Conservation (phyloP, 2,888 invertebrate species). For the Palloptera scutellata region DNA sequence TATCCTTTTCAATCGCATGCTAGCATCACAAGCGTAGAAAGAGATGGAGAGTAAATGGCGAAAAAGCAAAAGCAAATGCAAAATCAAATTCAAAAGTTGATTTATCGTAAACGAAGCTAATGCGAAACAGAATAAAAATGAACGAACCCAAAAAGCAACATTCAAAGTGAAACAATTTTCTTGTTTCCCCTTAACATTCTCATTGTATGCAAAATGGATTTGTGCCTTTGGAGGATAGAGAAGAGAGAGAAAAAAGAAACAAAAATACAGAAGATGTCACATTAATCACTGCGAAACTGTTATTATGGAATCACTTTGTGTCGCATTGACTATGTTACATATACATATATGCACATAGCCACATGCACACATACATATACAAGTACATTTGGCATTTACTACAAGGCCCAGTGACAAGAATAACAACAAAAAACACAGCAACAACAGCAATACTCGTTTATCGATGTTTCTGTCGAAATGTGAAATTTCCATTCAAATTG, state of each 20-base stretch:
- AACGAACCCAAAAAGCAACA: not conserved
- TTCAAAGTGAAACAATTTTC: not conserved
- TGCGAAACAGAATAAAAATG: not conserved
- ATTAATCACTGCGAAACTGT: not conserved
- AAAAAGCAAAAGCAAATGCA: too few species aligned
- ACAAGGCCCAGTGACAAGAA: not conserved
- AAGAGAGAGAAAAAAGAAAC: not conserved
- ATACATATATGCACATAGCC: not conserved
- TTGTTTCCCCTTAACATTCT: not conserved
- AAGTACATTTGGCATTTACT: too few species aligned
- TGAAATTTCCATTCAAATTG: conserved; percentile 2
- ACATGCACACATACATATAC: not conserved
- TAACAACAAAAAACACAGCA: not conserved
- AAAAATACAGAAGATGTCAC: not conserved
- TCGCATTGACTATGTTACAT: not conserved
- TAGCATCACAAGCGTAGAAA: conserved; percentile 4
- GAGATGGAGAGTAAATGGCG: conserved; percentile 7
- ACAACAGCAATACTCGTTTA: not conserved
- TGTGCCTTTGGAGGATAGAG: not conserved
- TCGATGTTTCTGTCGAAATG: conserved; percentile 1
- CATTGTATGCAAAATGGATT: conserved; percentile 2
- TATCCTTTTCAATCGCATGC: not conserved
- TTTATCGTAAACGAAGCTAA: conserved; percentile 4
- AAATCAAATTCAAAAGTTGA: not conserved
- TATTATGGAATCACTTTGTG: conserved; percentile 1